Evolutionary conservation across 2,113 vertebrate genomes (phyloP).

Genomic region (Rhinoderma darwinii): DNA sequence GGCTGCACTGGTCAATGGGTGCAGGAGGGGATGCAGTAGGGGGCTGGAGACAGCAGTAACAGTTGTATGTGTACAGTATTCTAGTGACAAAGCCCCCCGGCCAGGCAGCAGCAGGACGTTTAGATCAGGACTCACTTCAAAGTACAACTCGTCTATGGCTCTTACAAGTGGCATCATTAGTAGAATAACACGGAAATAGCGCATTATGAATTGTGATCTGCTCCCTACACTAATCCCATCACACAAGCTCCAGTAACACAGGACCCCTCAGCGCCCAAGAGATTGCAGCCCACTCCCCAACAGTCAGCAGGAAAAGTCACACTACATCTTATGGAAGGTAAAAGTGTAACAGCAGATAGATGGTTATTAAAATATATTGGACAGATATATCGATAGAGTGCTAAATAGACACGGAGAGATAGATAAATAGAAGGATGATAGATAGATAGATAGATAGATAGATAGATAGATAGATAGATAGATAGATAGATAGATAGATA

Average conservation of each 20-base stretch:
- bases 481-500: neutral
- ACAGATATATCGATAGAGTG: too few species aligned
- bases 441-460: neutral
- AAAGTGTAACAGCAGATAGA: neutral
- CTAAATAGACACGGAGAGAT: neutral
- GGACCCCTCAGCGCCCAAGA: neutral
- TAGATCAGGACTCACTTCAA: conserved; percentile 5
- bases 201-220: neutral
- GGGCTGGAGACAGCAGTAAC: conserved; percentile 58
- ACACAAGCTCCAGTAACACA: neutral
- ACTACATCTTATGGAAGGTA: too few species aligned
- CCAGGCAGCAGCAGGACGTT: neutral
- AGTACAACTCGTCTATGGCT: neutral
- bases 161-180: conserved; percentile 1
- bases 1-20: conserved; percentile 72
- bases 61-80: conserved; percentile 57
- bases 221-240: conserved; percentile 20
- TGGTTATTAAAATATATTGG: too few species aligned
- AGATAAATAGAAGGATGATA: neutral
- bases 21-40: conserved; percentile 50
- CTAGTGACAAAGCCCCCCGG: conserved; percentile 28
- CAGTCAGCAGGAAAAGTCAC: too few species aligned
- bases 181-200: conserved; percentile 18
- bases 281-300: too few species aligned
- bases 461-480: neutral